phyloP scores from a whole-genome alignment of 2,888 invertebrate genomes.

The Eremobia ochroleuca region DNA sequence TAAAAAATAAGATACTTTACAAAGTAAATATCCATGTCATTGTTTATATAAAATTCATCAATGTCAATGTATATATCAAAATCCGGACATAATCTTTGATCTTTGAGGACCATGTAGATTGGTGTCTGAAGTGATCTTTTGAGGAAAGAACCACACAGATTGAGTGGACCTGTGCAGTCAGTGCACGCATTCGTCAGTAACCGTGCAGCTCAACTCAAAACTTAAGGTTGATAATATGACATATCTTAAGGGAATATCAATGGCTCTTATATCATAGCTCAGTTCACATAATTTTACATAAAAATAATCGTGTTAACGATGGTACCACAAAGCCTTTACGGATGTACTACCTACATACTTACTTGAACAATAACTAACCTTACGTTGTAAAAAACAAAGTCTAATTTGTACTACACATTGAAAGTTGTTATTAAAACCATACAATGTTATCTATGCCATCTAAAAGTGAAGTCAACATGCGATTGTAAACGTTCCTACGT shows the following conservation, averaged over 20 bases:
- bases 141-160: too few relatives aligned
- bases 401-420: constrained; percentile 23
- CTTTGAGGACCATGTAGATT: too few relatives aligned
- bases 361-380: constrained; percentile 37
- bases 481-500: constrained; percentile 1
- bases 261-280: constrained; percentile 57
- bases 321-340: constrained; percentile 61
- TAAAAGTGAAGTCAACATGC: background rate
- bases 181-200: too few relatives aligned
- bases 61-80: too few relatives aligned
- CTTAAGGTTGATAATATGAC: background rate
- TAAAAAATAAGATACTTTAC: too few relatives aligned
- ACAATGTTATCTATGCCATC: constrained; percentile 9
- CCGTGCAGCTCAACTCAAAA: too few relatives aligned
- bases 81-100: too few relatives aligned
- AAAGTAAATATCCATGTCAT: too few relatives aligned
- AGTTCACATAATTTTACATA: constrained; percentile 58
- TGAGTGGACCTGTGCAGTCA: too few relatives aligned
- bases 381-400: constrained; percentile 27
- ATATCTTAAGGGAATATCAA: background rate
- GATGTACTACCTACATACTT: constrained; percentile 64
- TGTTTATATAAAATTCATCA: too few relatives aligned
- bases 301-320: constrained; percentile 61
- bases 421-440: constrained; percentile 64
- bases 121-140: too few relatives aligned